Conservation (phyloP, 1,140 invertebrate species). For the Bombus confusus region DNA sequence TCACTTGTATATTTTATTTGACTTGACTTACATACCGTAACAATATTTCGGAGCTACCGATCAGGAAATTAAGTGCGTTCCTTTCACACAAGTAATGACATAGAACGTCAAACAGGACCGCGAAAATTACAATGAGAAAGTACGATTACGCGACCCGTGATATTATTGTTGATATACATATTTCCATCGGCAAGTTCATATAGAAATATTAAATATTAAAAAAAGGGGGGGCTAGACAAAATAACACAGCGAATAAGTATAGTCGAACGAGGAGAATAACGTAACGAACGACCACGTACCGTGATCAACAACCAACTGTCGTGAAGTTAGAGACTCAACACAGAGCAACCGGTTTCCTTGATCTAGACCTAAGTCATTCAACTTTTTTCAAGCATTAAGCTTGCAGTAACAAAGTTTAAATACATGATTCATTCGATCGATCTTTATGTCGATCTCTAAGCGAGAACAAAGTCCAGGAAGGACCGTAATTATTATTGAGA, state of each 20-base stretch:
- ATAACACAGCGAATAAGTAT: not conserved
- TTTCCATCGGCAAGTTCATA: not conserved
- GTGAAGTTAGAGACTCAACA: constrained; percentile 1
- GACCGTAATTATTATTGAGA: not conserved
- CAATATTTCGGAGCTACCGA: not conserved
- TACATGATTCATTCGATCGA: not conserved
- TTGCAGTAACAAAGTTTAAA: not conserved
- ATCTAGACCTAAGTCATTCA: constrained; percentile 24
- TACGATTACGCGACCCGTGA: not conserved
- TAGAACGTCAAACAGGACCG: not conserved
- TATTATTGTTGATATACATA: too few species aligned
- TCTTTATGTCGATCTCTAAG: not conserved
- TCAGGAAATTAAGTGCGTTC: not conserved
- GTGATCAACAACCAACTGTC: constrained; percentile 28
- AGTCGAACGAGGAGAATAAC: not conserved
- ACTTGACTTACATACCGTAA: not conserved
- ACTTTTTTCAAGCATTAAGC: not conserved
- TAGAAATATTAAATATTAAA: not conserved
- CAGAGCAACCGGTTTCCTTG: constrained; percentile 23
- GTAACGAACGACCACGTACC: constrained; percentile 11
- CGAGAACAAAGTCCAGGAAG: not conserved
- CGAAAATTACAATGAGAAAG: not conserved
- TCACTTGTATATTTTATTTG: not conserved
- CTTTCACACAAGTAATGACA: not conserved
- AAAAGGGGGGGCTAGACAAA: not conserved